phyloP scores from a whole-genome alignment of 2,888 invertebrate species.

The Plagodis pulveraria region DNA sequence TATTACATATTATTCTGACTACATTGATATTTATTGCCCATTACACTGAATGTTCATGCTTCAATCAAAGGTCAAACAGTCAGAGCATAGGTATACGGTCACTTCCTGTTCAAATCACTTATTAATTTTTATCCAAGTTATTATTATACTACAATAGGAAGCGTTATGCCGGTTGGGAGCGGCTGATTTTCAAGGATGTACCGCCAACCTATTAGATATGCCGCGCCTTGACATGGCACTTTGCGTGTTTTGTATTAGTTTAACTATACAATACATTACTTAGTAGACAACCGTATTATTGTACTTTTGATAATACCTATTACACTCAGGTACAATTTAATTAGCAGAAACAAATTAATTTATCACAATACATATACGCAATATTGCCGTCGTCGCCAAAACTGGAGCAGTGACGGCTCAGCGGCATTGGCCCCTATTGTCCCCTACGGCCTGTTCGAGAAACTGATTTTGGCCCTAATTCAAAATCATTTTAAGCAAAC shows the following conservation, averaged over 20 bases:
- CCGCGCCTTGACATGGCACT: slow-evolving; percentile 17
- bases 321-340: neutral
- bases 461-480: too few species aligned
- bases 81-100: neutral
- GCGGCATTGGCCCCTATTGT: too few species aligned
- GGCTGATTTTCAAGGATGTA: slow-evolving; percentile 34
- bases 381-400: too few species aligned
- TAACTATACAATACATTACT: neutral
- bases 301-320: slow-evolving; percentile 2
- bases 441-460: too few species aligned
- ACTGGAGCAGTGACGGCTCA: too few species aligned
- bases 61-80: slow-evolving; percentile 4
- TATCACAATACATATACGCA: too few species aligned
- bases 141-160: slow-evolving; percentile 18
- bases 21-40: too few species aligned
- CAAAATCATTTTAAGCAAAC: too few species aligned
- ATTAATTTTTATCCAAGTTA: neutral
- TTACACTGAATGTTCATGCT: neutral
- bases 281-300: too few species aligned
- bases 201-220: slow-evolving; percentile 1
- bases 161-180: slow-evolving; percentile 18
- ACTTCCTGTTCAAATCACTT: neutral
- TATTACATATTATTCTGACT: too few species aligned
- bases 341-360: neutral
- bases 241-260: slow-evolving; percentile 20